Percentiles rank a stretch among this genome's conserved stretches.
Evolutionary conservation across 2,888 invertebrate genomes (phyloP).

Genomic region (Eristalis pertinax): DNA sequence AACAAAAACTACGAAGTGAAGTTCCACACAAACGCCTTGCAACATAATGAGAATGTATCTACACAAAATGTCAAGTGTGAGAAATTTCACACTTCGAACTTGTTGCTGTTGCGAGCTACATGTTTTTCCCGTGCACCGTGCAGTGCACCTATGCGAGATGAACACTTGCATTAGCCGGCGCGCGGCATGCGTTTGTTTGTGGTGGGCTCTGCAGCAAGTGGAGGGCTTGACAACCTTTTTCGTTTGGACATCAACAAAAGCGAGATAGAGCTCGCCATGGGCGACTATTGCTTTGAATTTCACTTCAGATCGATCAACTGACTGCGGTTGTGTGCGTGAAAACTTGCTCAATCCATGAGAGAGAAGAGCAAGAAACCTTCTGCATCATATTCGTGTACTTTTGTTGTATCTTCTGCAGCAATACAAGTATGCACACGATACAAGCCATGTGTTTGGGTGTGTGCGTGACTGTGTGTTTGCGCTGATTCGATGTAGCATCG

Average conservation of each 20-base stretch:
- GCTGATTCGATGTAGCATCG: slow-evolving; percentile 15
- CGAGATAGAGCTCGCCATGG: not conserved
- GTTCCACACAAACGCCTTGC: slow-evolving; percentile 1
- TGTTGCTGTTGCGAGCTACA: slow-evolving; percentile 43
- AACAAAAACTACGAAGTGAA: slow-evolving; percentile 6
- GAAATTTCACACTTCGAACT: slow-evolving; percentile 53
- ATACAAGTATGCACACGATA: not conserved
- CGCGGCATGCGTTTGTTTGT: not conserved
- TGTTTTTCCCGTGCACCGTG: not conserved
- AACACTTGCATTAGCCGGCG: not conserved
- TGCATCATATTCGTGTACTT: slow-evolving; percentile 3
- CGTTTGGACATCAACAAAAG: not conserved
- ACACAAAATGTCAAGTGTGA: slow-evolving; percentile 39
- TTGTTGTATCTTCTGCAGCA: slow-evolving; percentile 16
- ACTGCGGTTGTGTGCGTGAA: slow-evolving; percentile 49
- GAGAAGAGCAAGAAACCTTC: slow-evolving; percentile 12
- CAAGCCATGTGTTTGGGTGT: not conserved
- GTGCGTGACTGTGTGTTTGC: no score
- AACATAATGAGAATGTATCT: slow-evolving; percentile 47
- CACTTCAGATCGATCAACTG: not conserved
- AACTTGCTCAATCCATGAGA: slow-evolving; percentile 42
- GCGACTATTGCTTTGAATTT: slow-evolving; percentile 16
- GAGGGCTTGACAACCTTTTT: slow-evolving; percentile 47
- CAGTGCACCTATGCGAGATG: not conserved
- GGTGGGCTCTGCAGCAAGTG: not conserved